phyloP scores from a whole-genome alignment of 2,888 invertebrate genomes.

The Bedellia somnulentella region DNA sequence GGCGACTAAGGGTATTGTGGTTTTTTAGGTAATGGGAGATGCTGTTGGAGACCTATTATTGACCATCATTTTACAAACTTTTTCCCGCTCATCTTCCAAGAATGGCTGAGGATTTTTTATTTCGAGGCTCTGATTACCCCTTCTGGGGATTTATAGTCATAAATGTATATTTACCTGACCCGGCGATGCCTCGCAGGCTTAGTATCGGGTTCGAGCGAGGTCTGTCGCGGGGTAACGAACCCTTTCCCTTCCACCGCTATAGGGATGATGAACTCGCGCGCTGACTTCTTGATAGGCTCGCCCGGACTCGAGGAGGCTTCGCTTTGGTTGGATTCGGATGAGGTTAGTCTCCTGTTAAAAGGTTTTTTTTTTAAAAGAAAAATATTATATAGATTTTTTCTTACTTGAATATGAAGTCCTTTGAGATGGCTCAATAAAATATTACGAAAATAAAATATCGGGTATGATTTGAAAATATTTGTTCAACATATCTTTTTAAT shows the following conservation, averaged over 20 bases:
- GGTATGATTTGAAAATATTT: no score
- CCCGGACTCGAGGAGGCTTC: conserved; percentile 43
- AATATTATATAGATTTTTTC: neutral
- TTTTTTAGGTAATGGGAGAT: no score
- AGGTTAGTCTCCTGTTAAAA: conserved; percentile 36
- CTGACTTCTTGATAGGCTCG: conserved; percentile 81
- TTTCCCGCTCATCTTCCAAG: no score
- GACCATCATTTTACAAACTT: no score
- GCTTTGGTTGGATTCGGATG: conserved; percentile 69
- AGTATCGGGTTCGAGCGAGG: conserved; percentile 76
- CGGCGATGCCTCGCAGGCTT: conserved; percentile 54
- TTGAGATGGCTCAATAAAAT: no score
- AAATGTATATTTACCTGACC: conserved; percentile 49
- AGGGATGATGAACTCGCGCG: conserved; percentile 90
- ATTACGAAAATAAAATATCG: no score
- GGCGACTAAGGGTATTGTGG: no score
- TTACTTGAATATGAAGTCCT: neutral
- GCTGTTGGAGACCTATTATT: no score
- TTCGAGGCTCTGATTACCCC: no score
- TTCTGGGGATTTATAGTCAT: no score
- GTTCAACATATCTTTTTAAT: no score
- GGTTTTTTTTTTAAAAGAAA: neutral
- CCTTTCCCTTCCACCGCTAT: conserved; percentile 90
- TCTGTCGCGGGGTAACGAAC: conserved; percentile 72
- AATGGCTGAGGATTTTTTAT: no score